Evolutionary conservation across 2,113 vertebrate species (phyloP), one percentile per base, ranked within the genome.

Genomic region (Cranoglanis bouderius): DNA sequence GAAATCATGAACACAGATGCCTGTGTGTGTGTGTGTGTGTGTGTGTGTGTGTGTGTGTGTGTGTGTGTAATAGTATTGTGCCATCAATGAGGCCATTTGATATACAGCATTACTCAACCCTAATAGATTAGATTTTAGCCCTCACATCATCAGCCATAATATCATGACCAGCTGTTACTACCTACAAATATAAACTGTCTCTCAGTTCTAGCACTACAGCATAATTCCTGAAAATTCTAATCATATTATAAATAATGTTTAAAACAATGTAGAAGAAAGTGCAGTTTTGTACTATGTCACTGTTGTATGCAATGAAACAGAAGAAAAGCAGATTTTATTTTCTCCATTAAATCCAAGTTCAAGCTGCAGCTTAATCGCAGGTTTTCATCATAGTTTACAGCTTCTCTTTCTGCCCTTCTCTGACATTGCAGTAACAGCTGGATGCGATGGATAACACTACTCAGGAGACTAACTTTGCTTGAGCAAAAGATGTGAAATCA

Each of bases 341-440:
- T 51, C 63, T 70, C 12, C 19, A 24, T 46, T 51, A 46, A 70
- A 72, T 53, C 1, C 18, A 70, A 32, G 43, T 49, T 67, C 14
- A 84, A 67, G 26, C 61, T 72, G 29, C 43, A 85, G 84, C 63
- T 72, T 46, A 72, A 70, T 67, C 29, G 32, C 59, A 84, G 40
- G 84, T 6, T 70, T 85, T 19, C 8, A 49, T 70, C 18, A 14
- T 24, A 12, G 29, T 53, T 61, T 53, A 35, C 16, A 84, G 35
- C 84, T 65, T 6, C 55, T 70, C 67, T 53, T 19, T 35, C 9
- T 38, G 63, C 10, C 84, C 63, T 85, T 85, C 84, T 21, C 84
- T 70, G 63, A 72, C 63, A 85, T 72, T 85, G 84, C 46, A 51
- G 84, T 85, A 72, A 72, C 84, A 85, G 19, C 63, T 13, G 46